Evolutionary conservation across 2,888 invertebrate genomes (phyloP).

Genomic region (Bugula neritina): DNA sequence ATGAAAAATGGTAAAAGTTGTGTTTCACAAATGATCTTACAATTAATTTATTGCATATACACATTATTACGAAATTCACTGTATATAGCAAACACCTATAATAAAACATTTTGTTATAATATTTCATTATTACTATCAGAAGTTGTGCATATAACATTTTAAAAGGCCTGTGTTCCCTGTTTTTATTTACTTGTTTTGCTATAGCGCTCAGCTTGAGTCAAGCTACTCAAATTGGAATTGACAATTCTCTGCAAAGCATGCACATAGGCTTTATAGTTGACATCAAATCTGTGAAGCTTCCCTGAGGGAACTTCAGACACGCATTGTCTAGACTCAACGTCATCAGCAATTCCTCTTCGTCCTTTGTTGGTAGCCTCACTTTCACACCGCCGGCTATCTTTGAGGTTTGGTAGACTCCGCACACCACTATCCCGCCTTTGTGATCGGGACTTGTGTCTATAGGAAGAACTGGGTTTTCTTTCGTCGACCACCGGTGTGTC

Average conservation of each 20-base stretch:
- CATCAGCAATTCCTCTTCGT: slow-evolving; percentile 12
- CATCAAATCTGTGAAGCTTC: slow-evolving; percentile 2
- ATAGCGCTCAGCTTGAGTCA: slow-evolving; percentile 6
- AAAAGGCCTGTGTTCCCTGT: too few species aligned
- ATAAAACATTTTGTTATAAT: too few species aligned
- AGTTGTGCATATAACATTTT: too few species aligned
- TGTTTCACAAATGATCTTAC: too few species aligned
- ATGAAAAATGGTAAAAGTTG: too few species aligned
- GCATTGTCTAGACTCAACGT: slow-evolving; percentile 18
- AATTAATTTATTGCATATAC: too few species aligned
- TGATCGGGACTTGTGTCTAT: not conserved
- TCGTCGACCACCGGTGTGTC: not conserved
- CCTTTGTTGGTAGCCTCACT: slow-evolving; percentile 13
- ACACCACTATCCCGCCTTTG: slow-evolving; percentile 1
- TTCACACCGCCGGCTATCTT: slow-evolving; percentile 12
- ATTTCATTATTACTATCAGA: too few species aligned
- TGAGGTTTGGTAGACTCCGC: not conserved
- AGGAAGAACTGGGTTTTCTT: not conserved
- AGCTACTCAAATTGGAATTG: not conserved
- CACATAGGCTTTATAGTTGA: slow-evolving; percentile 13
- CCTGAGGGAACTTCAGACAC: slow-evolving; percentile 20
- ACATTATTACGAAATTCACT: too few species aligned
- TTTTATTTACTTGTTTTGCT: too few species aligned
- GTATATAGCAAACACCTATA: too few species aligned
- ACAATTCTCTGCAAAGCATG: slow-evolving; percentile 2